phyloP scores from a whole-genome alignment of 2,113 vertebrate genomes.

The Dendrocopos noguchii region DNA sequence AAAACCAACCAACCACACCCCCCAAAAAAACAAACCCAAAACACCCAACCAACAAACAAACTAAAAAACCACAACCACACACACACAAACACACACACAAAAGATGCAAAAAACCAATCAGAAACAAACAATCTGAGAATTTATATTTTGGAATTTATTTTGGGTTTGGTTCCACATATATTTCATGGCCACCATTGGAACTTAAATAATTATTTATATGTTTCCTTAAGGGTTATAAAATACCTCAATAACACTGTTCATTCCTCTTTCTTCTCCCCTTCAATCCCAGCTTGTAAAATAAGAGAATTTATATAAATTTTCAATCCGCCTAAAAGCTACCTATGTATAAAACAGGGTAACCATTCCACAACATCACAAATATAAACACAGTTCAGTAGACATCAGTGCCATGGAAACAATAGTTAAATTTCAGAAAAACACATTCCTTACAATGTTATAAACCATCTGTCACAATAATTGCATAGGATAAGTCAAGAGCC shows the following conservation, averaged over 20 bases:
- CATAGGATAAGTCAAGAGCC: constrained; percentile 28
- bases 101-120: too few relatives aligned
- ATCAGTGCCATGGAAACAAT: constrained; percentile 59
- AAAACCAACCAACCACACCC: too few relatives aligned
- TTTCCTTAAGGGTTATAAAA: not conserved
- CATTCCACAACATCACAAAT: constrained; percentile 61
- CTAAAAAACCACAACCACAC: too few relatives aligned
- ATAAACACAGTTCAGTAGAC: constrained; percentile 57
- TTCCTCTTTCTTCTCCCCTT: not conserved
- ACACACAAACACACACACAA: too few relatives aligned
- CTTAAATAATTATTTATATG: not conserved
- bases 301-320: constrained; percentile 31
- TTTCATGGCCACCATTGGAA: constrained; percentile 18
- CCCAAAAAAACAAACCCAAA: too few relatives aligned
- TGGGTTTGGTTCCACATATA: not conserved
- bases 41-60: too few relatives aligned
- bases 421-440: constrained; percentile 64
- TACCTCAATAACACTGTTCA: not conserved
- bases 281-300: not conserved
- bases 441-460: constrained; percentile 56
- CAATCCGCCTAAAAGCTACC: constrained; percentile 56
- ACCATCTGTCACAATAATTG: constrained; percentile 50
- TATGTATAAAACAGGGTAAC: constrained; percentile 55
- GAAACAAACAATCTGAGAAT: not conserved
- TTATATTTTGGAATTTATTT: not conserved